Evolutionary conservation across 2,888 invertebrate genomes (phyloP).

Genomic region (Ctena decussata): DNA sequence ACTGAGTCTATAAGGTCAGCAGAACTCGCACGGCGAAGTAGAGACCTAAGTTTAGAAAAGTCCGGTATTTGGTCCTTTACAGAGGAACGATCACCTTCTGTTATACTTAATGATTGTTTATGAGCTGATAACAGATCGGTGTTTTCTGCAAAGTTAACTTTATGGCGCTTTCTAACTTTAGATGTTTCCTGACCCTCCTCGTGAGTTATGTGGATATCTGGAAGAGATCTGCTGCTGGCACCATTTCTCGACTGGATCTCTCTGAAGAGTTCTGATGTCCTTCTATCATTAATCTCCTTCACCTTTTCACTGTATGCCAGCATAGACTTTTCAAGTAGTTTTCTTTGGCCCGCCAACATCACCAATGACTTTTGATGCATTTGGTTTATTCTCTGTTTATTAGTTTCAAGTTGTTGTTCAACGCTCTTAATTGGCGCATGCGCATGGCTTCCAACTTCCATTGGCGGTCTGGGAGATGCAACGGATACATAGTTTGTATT

Average conservation of each 20-base stretch:
- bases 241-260: slow-evolving; percentile 49
- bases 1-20: not conserved
- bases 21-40: not conserved
- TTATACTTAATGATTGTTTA: not conserved
- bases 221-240: not conserved
- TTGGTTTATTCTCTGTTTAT: slow-evolving; percentile 1
- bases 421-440: slow-evolving; percentile 33
- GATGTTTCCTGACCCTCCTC: not conserved
- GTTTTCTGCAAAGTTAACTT: not conserved
- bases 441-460: slow-evolving; percentile 32
- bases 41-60: not conserved
- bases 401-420: slow-evolving; percentile 22
- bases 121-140: not conserved
- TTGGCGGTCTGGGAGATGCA: slow-evolving; percentile 14
- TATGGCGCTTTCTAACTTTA: not conserved
- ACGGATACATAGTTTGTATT: slow-evolving; percentile 48
- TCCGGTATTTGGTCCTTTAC: not conserved
- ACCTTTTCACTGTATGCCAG: slow-evolving; percentile 54
- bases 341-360: slow-evolving; percentile 41
- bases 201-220: not conserved
- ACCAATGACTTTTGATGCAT: slow-evolving; percentile 40
- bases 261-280: slow-evolving; percentile 42
- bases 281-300: slow-evolving; percentile 34
- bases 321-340: slow-evolving; percentile 58
- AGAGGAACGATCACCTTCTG: not conserved